A percentile compares a stretch with the other conserved stretches of the same genome.
These are phyloP conservation scores for Micromussa lordhowensis DNA, from an alignment of 92 coral and sea anemone genomes.

Conservation along the genomic window DNA sequence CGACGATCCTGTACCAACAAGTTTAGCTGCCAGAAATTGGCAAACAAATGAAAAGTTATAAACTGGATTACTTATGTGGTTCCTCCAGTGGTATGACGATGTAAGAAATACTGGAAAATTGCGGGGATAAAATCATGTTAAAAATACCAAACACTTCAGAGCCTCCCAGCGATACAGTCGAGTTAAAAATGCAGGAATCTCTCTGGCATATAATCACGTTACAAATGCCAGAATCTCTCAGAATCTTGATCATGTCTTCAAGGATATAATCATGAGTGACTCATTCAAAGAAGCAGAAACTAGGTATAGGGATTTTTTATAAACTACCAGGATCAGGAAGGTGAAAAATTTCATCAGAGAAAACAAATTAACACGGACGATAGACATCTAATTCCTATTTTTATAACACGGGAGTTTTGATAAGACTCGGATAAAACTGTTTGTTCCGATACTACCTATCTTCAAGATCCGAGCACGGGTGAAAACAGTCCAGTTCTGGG, in stretches of 20 bases:
- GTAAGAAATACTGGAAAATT: not conserved
- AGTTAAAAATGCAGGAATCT: not conserved
- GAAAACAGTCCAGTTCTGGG: too few species aligned
- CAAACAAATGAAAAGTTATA: not conserved
- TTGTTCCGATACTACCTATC: too few species aligned
- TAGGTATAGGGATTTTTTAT: too few species aligned
- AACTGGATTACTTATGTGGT: not conserved
- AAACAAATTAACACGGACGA: too few species aligned
- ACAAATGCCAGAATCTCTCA: not conserved
- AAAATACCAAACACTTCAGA: not conserved
- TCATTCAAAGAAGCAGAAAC: too few species aligned
- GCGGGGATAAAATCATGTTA: not conserved
- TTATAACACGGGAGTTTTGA: too few species aligned
- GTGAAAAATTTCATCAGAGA: too few species aligned
- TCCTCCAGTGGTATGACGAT: not conserved
- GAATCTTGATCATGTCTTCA: too few species aligned
- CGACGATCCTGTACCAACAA: conserved; percentile 27
- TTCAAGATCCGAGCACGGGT: too few species aligned
- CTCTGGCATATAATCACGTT: not conserved
- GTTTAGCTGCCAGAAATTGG: conserved; percentile 37
- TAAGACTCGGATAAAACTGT: too few species aligned
- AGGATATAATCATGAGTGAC: too few species aligned
- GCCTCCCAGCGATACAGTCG: not conserved
- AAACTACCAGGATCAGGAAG: not conserved
- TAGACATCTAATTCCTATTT: too few species aligned